These are phyloP conservation scores for Strigamia transsilvanica DNA, from an alignment of 2,888 invertebrate species.

Conservation along the genomic window DNA sequence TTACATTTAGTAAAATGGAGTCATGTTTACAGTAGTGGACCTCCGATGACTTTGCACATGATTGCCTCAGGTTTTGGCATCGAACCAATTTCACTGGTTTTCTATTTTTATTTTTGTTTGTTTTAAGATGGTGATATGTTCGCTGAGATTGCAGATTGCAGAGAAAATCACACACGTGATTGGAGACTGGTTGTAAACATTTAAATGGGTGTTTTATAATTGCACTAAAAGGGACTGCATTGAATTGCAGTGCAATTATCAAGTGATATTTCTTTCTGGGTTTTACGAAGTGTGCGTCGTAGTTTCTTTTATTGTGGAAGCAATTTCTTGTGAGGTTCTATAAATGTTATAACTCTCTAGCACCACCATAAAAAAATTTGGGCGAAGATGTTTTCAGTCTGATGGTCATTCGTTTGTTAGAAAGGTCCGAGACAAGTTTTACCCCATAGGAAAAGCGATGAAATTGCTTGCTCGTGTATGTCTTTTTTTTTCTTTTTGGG, in stretches of 20 bases:
- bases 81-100: background rate
- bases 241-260: slow-evolving; percentile 16
- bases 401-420: slow-evolving; percentile 33
- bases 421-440: slow-evolving; percentile 23
- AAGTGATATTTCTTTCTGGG: slow-evolving; percentile 27
- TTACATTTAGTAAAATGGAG: slow-evolving; percentile 26
- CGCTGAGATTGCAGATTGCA: background rate
- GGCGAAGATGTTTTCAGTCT: slow-evolving; percentile 7
- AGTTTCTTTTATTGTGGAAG: slow-evolving; percentile 20
- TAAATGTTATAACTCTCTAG: slow-evolving; percentile 31
- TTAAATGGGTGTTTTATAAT: slow-evolving; percentile 34
- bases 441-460: background rate
- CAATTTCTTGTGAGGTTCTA: slow-evolving; percentile 32
- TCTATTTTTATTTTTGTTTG: slow-evolving; percentile 28
- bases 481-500: background rate
- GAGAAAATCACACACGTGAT: slow-evolving; percentile 12
- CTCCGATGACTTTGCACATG: slow-evolving; percentile 12
- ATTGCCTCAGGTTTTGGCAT: slow-evolving; percentile 18
- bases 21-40: slow-evolving; percentile 45
- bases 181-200: slow-evolving; percentile 29
- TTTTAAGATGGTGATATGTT: slow-evolving; percentile 27
- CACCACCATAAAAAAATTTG: slow-evolving; percentile 9
- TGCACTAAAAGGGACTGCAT: background rate
- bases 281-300: slow-evolving; percentile 40
- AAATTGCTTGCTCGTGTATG: slow-evolving; percentile 39